Evolutionary conservation across 2,113 vertebrate genomes (phyloP).

Genomic region (Noturus placidus): DNA sequence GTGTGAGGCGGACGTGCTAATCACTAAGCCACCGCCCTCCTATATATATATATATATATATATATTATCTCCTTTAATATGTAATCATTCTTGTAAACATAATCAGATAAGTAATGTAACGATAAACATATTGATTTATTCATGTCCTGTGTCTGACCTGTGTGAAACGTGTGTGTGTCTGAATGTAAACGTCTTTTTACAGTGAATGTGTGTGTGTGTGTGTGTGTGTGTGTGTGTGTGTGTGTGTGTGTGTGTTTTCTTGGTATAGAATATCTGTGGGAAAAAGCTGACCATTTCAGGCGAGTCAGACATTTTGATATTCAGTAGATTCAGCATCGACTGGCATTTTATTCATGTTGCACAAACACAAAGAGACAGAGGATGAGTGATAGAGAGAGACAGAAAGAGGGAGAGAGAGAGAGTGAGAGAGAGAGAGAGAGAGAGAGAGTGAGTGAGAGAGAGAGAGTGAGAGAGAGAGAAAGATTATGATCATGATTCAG

Average conservation of each 20-base stretch:
- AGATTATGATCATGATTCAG: constrained; percentile 35
- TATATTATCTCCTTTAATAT: not conserved
- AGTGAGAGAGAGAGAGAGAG: not conserved
- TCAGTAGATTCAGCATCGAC: constrained; percentile 30
- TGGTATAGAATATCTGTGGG: not conserved
- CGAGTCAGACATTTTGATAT: constrained; percentile 23
- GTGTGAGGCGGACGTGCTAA: too few species aligned
- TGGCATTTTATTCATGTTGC: constrained; percentile 23
- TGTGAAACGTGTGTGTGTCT: not conserved
- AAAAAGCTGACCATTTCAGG: constrained; percentile 30
- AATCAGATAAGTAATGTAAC: not conserved
- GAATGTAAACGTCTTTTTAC: too few species aligned
- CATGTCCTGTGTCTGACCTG: not conserved
- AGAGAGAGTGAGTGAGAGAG: constrained; percentile 41
- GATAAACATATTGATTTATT: not conserved
- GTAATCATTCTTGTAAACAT: not conserved
- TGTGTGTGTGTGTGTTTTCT: not conserved
- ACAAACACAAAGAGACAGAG: constrained; percentile 13
- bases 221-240: constrained; percentile 30
- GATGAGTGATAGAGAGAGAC: constrained; percentile 14
- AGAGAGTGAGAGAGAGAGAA: constrained; percentile 31
- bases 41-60: not conserved
- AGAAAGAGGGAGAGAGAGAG: constrained; percentile 39
- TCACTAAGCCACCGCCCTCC: too few species aligned
- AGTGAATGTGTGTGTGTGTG: constrained; percentile 16